These are phyloP conservation scores for Calidris pygmaea DNA, from an alignment of 2,113 vertebrate species.

Conservation along the genomic window DNA sequence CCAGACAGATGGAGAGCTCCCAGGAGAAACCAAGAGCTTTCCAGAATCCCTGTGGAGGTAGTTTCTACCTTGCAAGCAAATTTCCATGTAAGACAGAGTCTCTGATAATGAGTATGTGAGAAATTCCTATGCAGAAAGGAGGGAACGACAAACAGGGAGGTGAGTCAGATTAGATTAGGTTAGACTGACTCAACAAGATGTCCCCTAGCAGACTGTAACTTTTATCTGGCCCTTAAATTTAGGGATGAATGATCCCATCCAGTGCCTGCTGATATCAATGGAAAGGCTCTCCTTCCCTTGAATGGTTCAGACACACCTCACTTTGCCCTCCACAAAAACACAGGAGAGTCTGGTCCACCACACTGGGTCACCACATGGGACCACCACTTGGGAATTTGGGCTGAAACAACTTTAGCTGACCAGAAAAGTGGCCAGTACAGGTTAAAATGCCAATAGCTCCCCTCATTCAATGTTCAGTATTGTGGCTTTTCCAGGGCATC, in stretches of 20 bases:
- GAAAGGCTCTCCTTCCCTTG: neutral
- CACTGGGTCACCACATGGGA: neutral
- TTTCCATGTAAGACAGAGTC: neutral
- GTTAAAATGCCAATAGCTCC: neutral
- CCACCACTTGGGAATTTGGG: neutral
- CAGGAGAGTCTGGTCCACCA: neutral
- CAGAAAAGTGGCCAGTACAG: neutral
- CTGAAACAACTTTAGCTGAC: neutral
- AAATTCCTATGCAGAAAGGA: constrained; percentile 45
- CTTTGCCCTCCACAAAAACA: neutral
- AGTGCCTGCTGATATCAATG: neutral
- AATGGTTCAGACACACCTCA: neutral
- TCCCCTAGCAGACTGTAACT: neutral
- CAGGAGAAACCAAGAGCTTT: neutral
- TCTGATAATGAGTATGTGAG: neutral
- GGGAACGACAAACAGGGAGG: constrained; percentile 23
- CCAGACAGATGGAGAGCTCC: neutral
- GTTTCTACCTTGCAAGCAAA: neutral
- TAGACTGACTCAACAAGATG: constrained; percentile 15
- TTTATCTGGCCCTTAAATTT: neutral
- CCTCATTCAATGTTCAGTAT: neutral
- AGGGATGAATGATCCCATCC: neutral
- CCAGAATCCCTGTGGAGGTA: neutral
- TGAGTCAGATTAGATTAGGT: constrained; percentile 41
- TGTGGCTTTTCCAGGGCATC: neutral